These are phyloP conservation scores for Phorcus lineatus DNA, from an alignment of 2,888 invertebrate genomes.

Conservation along the genomic window DNA sequence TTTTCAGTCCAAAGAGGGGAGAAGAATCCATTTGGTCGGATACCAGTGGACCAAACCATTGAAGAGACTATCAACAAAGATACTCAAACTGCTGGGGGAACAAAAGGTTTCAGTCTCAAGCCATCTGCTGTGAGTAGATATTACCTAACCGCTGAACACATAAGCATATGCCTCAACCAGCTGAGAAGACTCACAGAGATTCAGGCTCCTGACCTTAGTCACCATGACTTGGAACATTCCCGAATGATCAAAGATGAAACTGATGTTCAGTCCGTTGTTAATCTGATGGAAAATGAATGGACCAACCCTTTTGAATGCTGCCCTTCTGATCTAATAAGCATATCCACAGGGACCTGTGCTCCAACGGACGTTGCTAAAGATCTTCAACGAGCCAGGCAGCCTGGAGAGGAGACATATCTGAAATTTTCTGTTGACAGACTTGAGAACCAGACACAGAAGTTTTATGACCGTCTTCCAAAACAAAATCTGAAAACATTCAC, in stretches of 20 bases:
- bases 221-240: slow-evolving; percentile 26
- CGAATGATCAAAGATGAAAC: slow-evolving; percentile 39
- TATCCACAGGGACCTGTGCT: slow-evolving; percentile 20
- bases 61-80: background rate
- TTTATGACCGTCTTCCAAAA: slow-evolving; percentile 40
- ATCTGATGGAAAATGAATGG: slow-evolving; percentile 26
- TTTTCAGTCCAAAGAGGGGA: slow-evolving; percentile 35
- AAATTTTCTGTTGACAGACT: slow-evolving; percentile 38
- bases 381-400: slow-evolving; percentile 32
- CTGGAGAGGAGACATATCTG: slow-evolving; percentile 35
- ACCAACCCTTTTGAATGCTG: slow-evolving; percentile 30
- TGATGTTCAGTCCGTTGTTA: no score
- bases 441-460: slow-evolving; percentile 31
- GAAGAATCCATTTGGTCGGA: background rate
- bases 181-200: background rate
- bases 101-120: slow-evolving; percentile 31
- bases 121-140: slow-evolving; percentile 32
- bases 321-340: slow-evolving; percentile 29
- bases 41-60: slow-evolving; percentile 7
- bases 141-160: slow-evolving; percentile 25
- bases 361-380: slow-evolving; percentile 31
- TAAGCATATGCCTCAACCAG: slow-evolving; percentile 6
- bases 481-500: slow-evolving; percentile 41
- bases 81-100: slow-evolving; percentile 43
- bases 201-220: slow-evolving; percentile 1